These are phyloP conservation scores for Musca domestica DNA, from an alignment of 1,140 invertebrate species.

Conservation along the genomic window DNA sequence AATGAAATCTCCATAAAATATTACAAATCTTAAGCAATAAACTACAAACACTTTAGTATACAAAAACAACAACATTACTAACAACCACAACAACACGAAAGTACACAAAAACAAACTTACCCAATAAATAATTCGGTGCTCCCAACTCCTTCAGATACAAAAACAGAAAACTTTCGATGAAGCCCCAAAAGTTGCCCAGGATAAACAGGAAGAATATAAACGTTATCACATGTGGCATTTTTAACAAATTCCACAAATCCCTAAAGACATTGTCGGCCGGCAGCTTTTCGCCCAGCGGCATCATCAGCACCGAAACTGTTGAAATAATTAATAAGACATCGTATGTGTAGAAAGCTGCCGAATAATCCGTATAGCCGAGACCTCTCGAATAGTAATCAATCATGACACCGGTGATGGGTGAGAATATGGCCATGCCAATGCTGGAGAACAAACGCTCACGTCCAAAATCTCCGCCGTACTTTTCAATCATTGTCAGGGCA, in stretches of 20 bases:
- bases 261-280: slow-evolving; percentile 70
- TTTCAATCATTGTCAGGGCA: slow-evolving; percentile 74
- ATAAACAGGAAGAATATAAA: slow-evolving; percentile 76
- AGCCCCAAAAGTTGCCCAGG: slow-evolving; percentile 78
- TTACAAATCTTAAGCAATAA: background rate
- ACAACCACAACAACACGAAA: background rate
- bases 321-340: slow-evolving; percentile 68
- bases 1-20: background rate
- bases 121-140: slow-evolving; percentile 75
- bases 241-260: slow-evolving; percentile 68
- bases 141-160: slow-evolving; percentile 78
- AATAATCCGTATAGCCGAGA: slow-evolving; percentile 73
- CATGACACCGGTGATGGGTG: slow-evolving; percentile 73
- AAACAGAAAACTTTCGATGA: slow-evolving; percentile 82
- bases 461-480: slow-evolving; percentile 77
- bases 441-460: slow-evolving; percentile 75
- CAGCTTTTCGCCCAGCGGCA: slow-evolving; percentile 70
- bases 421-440: slow-evolving; percentile 76
- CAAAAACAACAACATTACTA: background rate
- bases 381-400: slow-evolving; percentile 66
- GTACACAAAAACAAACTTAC: slow-evolving; percentile 55
- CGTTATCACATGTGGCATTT: slow-evolving; percentile 70
- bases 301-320: slow-evolving; percentile 66
- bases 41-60: background rate
- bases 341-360: slow-evolving; percentile 73